A percentile compares a stretch with the other conserved stretches of the same genome.
Evolutionary conservation across 2,113 vertebrate genomes (phyloP).

Genomic region (Paramormyrops kingsleyae): DNA sequence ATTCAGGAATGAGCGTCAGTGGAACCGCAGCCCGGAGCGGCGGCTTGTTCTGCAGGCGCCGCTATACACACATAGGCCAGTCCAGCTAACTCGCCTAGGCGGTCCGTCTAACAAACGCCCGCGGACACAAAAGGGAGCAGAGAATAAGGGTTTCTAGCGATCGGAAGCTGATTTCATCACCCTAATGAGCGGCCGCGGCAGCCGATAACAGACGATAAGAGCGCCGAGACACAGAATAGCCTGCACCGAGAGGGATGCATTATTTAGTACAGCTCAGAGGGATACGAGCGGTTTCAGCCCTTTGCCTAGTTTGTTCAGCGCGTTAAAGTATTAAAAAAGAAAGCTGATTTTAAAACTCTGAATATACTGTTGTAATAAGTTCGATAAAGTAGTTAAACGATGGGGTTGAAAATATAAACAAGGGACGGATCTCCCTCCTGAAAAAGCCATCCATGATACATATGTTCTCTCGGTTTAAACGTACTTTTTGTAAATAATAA

Average conservation of each 20-base stretch:
- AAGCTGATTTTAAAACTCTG: background rate
- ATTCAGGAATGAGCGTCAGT: background rate
- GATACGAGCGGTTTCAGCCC: slow-evolving; percentile 47
- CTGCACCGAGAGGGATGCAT: slow-evolving; percentile 67
- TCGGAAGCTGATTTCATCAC: slow-evolving; percentile 29
- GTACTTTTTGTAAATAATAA: background rate
- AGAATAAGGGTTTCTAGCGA: background rate
- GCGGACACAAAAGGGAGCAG: background rate
- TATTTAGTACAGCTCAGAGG: slow-evolving; percentile 71
- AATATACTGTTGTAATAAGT: background rate
- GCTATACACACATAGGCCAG: background rate
- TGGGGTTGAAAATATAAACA: background rate
- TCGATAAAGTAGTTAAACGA: background rate
- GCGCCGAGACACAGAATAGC: slow-evolving; percentile 71
- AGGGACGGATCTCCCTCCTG: background rate
- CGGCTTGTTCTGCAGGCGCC: background rate
- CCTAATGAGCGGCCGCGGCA: slow-evolving; percentile 66
- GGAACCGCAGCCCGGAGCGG: background rate
- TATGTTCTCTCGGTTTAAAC: background rate
- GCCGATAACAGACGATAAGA: slow-evolving; percentile 59
- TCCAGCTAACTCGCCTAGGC: background rate
- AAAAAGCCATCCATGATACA: background rate
- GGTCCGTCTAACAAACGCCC: background rate
- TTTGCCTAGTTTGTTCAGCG: slow-evolving; percentile 39
- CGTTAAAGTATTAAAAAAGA: slow-evolving; percentile 31